Base-by-base conservation (phyloP, 2,113 vertebrate species). In the Glaucidium brasilianum region DNA sequence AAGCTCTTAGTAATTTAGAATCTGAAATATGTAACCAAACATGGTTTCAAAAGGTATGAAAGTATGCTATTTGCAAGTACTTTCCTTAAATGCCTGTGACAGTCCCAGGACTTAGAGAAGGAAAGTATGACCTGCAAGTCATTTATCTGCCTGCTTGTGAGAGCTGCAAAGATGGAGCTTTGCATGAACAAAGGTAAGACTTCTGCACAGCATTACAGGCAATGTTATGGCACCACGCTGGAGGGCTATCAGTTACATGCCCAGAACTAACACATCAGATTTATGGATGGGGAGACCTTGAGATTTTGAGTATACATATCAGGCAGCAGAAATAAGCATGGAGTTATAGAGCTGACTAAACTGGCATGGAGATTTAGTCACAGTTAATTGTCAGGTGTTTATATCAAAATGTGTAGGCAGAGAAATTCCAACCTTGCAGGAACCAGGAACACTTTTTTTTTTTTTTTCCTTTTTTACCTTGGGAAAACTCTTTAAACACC, bases 191-290 rank as follows among this genome's bases (percentile, higher is more conserved):
- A 62, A 58, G 14, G 41, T 35, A 49, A 23, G 55, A 66, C n/a
- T 60, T 56, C 35, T 1, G 1, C 20, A 7, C 32, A 60, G 12
- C 25, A 13, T 43, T 56, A 64, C 41, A 29, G 53, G 15, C 4
- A 0, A 11, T 2, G 4, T n/a, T 58, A 6, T n/a, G 74, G 30
- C 50, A 84, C 30, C 32, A 43, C 15, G 41, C 19, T 2, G 2
- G 7, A 73, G 26, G 29, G 12, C 29, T 69, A 7, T 62, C 41
- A 74, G 41, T 64, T 73, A 27, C 32, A 25, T 4, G 4, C 18
- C 35, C 56, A 32, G 20, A 89, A 50, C 7, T 37, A 78, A 52
- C 3, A 1, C 16, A 56, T 22, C 66, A 67, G 58, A 82, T 75
- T 55, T 77, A 62, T 60, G 16, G 17, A 29, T 20, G n/a, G 26